These are phyloP conservation scores for Anastrepha ludens DNA, from an alignment of 1,140 invertebrate species.

Conservation along the genomic window DNA sequence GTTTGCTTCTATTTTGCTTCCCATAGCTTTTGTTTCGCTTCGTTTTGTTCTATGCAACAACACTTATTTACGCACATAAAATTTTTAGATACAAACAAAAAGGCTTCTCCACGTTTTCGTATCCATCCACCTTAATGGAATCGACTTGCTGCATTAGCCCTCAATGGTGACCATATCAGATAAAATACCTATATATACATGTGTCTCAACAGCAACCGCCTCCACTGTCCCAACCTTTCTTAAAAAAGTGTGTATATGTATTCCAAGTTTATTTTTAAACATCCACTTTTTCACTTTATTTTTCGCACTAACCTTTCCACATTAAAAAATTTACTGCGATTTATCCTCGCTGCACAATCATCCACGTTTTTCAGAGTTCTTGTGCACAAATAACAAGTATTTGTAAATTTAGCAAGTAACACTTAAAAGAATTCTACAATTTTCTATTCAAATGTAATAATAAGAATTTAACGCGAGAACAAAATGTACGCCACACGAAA, in stretches of 20 bases:
- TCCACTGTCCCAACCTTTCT: neutral
- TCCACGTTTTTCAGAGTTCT: neutral
- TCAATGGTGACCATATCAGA: neutral
- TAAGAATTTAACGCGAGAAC: slow-evolving; percentile 6
- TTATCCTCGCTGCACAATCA: neutral
- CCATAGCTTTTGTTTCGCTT: no score
- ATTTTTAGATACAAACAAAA: neutral
- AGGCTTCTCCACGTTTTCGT: neutral
- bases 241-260: slow-evolving; percentile 29
- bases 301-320: slow-evolving; percentile 32
- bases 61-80: neutral
- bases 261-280: slow-evolving; percentile 29
- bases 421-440: no score
- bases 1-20: no score
- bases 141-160: neutral
- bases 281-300: slow-evolving; percentile 20
- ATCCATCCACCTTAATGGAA: neutral
- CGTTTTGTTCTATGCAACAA: no score
- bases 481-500: neutral
- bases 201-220: neutral
- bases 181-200: slow-evolving; percentile 8
- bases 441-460: neutral
- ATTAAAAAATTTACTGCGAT: neutral
- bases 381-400: neutral
- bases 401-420: no score